Percentiles rank a stretch among this genome's conserved stretches.
Conservation (phyloP, 1,140 invertebrate genomes). For the Drosophila equinoxialis region DNA sequence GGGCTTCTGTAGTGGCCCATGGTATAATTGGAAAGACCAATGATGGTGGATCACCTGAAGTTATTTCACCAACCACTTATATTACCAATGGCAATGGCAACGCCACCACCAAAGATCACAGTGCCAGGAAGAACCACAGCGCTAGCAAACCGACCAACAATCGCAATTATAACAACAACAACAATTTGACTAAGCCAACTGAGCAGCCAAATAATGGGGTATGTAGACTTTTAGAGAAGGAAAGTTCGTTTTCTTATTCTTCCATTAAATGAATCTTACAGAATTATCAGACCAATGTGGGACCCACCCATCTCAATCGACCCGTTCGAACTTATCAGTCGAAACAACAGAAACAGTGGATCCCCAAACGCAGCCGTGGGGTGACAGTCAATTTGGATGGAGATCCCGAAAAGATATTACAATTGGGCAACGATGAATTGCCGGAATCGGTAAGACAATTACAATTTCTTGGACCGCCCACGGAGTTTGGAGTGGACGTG, state of each 20-base stretch:
- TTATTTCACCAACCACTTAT: neutral
- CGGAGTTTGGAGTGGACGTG: neutral
- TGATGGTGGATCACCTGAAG: neutral
- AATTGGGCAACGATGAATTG: neutral
- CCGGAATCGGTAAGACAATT: neutral
- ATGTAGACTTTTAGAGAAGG: too few relatives aligned
- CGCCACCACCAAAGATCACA: neutral
- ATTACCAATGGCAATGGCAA: neutral
- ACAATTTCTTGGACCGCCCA: conserved; percentile 15
- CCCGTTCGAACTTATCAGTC: too few relatives aligned
- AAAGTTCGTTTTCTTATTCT: too few relatives aligned
- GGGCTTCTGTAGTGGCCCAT: conserved; percentile 35
- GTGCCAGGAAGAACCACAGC: too few relatives aligned
- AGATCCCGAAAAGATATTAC: neutral
- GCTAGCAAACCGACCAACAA: too few relatives aligned
- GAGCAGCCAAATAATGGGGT: too few relatives aligned
- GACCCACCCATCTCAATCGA: too few relatives aligned
- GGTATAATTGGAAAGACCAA: conserved; percentile 6
- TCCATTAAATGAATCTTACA: too few relatives aligned
- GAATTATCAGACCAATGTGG: too few relatives aligned
- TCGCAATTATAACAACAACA: neutral
- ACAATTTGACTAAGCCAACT: too few relatives aligned
- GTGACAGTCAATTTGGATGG: neutral
- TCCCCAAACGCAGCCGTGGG: too few relatives aligned
- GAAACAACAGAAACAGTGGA: too few relatives aligned